These are phyloP conservation scores for Beris chalybata DNA, from an alignment of 2,888 invertebrate species.

Conservation along the genomic window DNA sequence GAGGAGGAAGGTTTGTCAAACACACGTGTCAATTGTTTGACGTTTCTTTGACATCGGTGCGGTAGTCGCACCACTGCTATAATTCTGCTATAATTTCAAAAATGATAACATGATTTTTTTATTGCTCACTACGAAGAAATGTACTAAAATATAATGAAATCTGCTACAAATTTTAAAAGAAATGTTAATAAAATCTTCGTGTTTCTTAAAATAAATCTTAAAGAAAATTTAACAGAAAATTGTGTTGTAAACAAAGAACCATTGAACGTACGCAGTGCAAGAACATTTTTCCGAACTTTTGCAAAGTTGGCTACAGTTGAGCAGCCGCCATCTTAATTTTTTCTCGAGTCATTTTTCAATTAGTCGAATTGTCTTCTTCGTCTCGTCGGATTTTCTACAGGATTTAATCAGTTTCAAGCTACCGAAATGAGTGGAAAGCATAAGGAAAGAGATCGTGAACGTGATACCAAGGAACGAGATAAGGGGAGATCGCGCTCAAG, in stretches of 20 bases:
- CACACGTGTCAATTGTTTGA: conserved; percentile 17
- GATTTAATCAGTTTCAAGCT: neutral
- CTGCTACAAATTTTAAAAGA: no score
- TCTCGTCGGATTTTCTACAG: neutral
- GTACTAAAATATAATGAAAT: no score
- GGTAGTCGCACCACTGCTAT: no score
- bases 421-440: conserved; percentile 46
- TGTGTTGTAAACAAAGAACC: neutral
- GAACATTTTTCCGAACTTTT: neutral
- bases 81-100: no score
- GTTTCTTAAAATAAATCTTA: no score
- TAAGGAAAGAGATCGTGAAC: conserved; percentile 48
- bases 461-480: conserved; percentile 49
- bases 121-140: no score
- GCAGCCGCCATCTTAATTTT: conserved; percentile 27
- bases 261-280: conserved; percentile 19
- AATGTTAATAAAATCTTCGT: no score
- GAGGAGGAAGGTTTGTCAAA: conserved; percentile 2
- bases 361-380: neutral
- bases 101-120: no score
- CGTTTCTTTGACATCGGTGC: no score
- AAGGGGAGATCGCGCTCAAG: conserved; percentile 43
- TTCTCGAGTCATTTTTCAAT: neutral
- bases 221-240: no score
- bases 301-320: conserved; percentile 4